A percentile compares a stretch with the other conserved stretches of the same genome.
Evolutionary conservation across 2,797 vertebrate species (phyloP).

Genomic region (Nothura maculosa): DNA sequence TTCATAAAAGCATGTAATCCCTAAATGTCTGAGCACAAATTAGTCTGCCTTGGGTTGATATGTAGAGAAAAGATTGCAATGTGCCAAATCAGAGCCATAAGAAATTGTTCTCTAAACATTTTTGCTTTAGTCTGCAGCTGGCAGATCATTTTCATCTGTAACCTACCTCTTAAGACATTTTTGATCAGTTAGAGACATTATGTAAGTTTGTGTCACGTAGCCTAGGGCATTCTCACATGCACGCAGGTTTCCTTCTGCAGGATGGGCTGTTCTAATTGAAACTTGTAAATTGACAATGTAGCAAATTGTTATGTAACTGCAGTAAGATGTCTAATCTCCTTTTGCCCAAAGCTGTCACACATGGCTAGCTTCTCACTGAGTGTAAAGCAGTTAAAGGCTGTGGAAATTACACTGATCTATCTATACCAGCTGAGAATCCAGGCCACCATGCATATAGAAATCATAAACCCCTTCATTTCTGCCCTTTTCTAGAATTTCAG

Average conservation of each 20-base stretch:
- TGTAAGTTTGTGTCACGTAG: background rate
- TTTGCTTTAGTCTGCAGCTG: background rate
- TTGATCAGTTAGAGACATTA: background rate
- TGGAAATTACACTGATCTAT: background rate
- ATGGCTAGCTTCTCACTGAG: background rate
- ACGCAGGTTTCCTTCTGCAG: background rate
- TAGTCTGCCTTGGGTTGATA: background rate
- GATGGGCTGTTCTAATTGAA: background rate
- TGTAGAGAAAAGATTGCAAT: background rate
- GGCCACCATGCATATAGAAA: background rate
- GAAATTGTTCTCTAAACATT: background rate
- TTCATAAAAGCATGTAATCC: background rate
- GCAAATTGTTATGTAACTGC: background rate
- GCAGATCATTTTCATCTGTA: background rate
- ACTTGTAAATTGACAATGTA: background rate
- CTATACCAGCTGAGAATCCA: background rate
- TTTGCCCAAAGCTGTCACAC: background rate
- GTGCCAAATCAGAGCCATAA: background rate
- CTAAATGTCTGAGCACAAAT: background rate
- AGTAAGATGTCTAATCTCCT: background rate
- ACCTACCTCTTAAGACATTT: background rate
- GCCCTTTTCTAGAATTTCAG: background rate
- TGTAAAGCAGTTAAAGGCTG: background rate
- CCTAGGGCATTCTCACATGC: background rate
- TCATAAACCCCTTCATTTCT: background rate